Evolutionary conservation across 1,140 invertebrate genomes (phyloP), one percentile per base, ranked within the genome.

Genomic region (Camponotus pennsylvanicus): DNA sequence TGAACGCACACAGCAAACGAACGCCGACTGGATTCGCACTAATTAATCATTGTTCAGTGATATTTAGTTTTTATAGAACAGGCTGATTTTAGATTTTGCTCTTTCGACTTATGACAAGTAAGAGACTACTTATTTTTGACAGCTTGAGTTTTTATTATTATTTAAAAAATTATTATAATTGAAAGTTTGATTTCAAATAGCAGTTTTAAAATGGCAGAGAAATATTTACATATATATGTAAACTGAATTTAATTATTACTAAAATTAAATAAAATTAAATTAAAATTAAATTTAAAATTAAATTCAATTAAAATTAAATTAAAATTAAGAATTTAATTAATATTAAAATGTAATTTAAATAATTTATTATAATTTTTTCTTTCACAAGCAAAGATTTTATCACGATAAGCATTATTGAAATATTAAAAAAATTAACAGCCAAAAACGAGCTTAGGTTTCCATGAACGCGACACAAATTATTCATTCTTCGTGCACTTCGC

Each of bases 1-100:
- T 73, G 67, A 70, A 67, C 2, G 63, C 18, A 27, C n/a, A 9
- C 37, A 18, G 32, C 27, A 21, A 52, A 66, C 59, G 69, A 73
- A 66, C 55, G 42, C 59, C 61, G 18, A 63, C 13, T 52, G 27
- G 3, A 32, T 32, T n/a, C 37, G 42, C 32, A 11, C 1, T 69
- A 42, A 70, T 80, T 82, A 27, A 55, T 40, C 45, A 18, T 40
- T 6, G 4, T 2, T 21, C 6, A 18, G 67, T 1, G n/a, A 80
- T 49, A 40, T 18, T 78, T 34, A 6, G 27, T 18, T 18, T 13
- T 40, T 7, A 0, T 57, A 40, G 18, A 75, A 75, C 21, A 5
- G 42, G 7, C 3, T 63, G 3, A 42, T 40, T 27, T 61, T 40
- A 40, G 7, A 75, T 57, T 21, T 11, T 27, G 27, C 27, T 57